Evolutionary conservation across 2,888 invertebrate species (phyloP), one percentile per base, ranked within the genome.

Genomic region (Latrodectus hesperus): DNA sequence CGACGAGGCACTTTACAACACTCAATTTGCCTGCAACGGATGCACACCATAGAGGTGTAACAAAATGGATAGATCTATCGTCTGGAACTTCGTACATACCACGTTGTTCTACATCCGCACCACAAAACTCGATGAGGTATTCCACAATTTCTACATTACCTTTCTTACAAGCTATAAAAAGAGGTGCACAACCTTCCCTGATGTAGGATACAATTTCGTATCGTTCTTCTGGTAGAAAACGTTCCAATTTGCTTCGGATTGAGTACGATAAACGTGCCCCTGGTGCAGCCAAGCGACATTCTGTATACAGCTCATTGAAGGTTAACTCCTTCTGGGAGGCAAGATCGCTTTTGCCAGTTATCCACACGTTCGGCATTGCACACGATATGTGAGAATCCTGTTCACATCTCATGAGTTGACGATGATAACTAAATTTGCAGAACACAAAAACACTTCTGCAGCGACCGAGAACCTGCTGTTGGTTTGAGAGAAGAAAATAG

Each of bases 1-100:
- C 94, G 26, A 96, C 94, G 83, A 98, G 94, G 92, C 95, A 95
- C 91, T 95, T 95, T 77, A 98, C 95, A 90, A 96, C 95, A 68
- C 94, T 93, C 16, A 97, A 92, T 90, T 95, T 95, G 16, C 97
- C 97, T 9, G 96, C 95, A 1, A 98, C 98, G 6, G 97, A 96
- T 2, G 98, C 97, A 93, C 96, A 96, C 98, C 98, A 98, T 87
- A 98, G 93, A 52, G 98, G 97, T 16, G 97, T 96, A 4, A 96
- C 97, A 91, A 94, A 94, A 93, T 97, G 97, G 53, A 94, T 94
- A 55, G 95, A 94, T 91, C 94, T 94, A 92, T 97, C 97, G 92
- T 96, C 96, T 12, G 95, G 95, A 73, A 96, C 96, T 93, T 97
- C 96, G 92, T 95, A 97, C 89, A 95, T 93, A 65, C 98, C 97